Conservation (phyloP, 2,888 invertebrate species). For the Melinopterus prodromus region DNA sequence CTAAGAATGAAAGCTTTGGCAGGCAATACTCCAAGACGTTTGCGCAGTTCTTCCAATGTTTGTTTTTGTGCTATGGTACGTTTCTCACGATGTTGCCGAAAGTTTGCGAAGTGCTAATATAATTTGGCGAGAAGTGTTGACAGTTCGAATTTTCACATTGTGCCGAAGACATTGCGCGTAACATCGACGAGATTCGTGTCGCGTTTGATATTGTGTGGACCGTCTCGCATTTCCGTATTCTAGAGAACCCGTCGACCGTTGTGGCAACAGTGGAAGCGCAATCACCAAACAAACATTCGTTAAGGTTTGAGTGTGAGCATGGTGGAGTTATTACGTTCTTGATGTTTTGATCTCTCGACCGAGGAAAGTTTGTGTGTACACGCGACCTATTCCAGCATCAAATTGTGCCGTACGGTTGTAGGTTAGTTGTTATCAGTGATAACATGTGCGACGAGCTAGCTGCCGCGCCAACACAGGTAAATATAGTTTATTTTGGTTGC, state of each 20-base stretch:
- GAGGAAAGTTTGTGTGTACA: neutral
- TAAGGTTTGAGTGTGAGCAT: neutral
- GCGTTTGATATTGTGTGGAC: neutral
- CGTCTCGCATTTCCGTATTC: neutral
- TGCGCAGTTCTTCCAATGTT: slow-evolving; percentile 29
- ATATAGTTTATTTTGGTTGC: neutral
- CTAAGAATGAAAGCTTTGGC: slow-evolving; percentile 12
- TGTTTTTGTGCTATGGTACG: slow-evolving; percentile 22
- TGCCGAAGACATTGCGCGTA: neutral
- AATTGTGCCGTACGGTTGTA: neutral
- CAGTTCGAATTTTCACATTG: slow-evolving; percentile 10
- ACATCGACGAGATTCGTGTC: neutral
- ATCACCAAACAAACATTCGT: slow-evolving; percentile 14
- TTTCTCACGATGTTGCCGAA: slow-evolving; percentile 18
- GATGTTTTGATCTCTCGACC: neutral
- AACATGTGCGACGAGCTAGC: neutral
- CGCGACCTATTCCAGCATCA: neutral
- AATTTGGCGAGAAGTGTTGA: neutral
- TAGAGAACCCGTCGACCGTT: neutral
- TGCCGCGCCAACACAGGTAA: slow-evolving; percentile 4
- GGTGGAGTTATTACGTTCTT: slow-evolving; percentile 4
- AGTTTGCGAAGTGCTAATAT: slow-evolving; percentile 22
- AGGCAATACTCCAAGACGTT: slow-evolving; percentile 27
- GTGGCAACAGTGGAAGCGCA: slow-evolving; percentile 13
- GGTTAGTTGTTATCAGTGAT: slow-evolving; percentile 4